Conservation (phyloP, 2,113 vertebrate species). For the Vidua macroura region DNA sequence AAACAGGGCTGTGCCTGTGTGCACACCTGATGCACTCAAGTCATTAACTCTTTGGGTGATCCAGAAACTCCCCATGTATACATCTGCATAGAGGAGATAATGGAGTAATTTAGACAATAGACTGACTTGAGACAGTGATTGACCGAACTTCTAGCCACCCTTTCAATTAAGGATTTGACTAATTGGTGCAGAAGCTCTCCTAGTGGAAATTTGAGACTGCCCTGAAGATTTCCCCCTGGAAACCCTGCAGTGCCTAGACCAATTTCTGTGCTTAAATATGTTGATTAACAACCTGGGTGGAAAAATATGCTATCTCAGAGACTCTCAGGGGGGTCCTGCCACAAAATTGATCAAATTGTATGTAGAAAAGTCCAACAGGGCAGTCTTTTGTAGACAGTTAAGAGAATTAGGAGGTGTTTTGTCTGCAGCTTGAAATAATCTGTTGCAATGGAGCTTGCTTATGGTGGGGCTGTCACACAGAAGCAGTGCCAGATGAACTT, state of each 20-base stretch:
- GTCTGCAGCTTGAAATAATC: background rate
- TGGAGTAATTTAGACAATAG: constrained; percentile 37
- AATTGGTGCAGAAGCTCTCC: constrained; percentile 20
- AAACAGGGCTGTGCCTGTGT: background rate
- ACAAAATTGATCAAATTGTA: constrained; percentile 9
- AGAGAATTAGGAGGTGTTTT: background rate
- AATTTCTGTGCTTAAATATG: constrained; percentile 32
- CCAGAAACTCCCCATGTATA: background rate
- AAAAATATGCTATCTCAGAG: background rate
- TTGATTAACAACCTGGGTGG: constrained; percentile 31
- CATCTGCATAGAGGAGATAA: constrained; percentile 4
- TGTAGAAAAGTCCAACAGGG: background rate
- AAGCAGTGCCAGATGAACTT: background rate
- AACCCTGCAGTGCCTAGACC: background rate
- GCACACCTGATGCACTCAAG: background rate
- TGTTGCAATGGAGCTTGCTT: background rate
- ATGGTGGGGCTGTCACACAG: background rate
- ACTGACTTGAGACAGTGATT: background rate
- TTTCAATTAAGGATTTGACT: constrained; percentile 45
- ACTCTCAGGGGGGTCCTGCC: background rate
- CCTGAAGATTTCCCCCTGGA: constrained; percentile 28
- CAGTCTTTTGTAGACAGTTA: background rate
- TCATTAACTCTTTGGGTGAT: constrained; percentile 40
- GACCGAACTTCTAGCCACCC: background rate
- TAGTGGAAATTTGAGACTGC: constrained; percentile 5